These are phyloP conservation scores for Psophia crepitans DNA, from an alignment of 2,113 vertebrate genomes.

Conservation along the genomic window DNA sequence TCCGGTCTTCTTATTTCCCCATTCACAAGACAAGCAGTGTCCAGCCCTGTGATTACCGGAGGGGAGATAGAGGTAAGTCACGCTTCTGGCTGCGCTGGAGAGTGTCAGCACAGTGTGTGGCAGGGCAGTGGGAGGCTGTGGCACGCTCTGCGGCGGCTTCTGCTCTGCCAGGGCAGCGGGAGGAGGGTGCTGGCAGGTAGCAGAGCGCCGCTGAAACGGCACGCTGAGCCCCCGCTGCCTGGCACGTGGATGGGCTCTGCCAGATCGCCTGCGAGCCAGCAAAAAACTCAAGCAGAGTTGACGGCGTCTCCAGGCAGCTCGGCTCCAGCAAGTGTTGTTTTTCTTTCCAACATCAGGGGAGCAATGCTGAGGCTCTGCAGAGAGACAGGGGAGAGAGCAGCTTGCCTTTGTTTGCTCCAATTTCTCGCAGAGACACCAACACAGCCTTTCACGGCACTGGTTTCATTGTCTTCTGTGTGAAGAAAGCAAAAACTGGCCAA, in stretches of 20 bases:
- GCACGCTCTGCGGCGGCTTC: accelerated
- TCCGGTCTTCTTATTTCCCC: not conserved
- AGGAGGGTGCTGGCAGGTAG: not conserved
- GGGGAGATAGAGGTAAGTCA: too few species aligned
- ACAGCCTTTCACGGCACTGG: not conserved
- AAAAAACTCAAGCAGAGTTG: not conserved
- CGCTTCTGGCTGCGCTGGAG: accelerated
- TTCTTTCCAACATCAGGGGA: not conserved
- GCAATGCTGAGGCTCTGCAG: not conserved
- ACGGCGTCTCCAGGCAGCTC: not conserved
- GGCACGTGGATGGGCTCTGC: not conserved
- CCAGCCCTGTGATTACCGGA: accelerated
- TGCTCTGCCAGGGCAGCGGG: not conserved
- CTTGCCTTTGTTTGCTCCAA: not conserved
- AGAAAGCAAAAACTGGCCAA: not conserved
- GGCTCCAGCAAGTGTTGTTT: not conserved
- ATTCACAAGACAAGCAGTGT: not conserved
- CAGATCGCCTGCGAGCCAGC: not conserved
- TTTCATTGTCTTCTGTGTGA: not conserved
- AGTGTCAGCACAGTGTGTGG: not conserved
- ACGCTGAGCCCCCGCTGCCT: not conserved
- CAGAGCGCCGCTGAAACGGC: not conserved
- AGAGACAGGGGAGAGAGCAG: not conserved
- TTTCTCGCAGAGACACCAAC: not conserved
- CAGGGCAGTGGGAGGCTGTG: not conserved